phyloP scores from a whole-genome alignment of 1,140 invertebrate species.

The Drosophila bocqueti region DNA sequence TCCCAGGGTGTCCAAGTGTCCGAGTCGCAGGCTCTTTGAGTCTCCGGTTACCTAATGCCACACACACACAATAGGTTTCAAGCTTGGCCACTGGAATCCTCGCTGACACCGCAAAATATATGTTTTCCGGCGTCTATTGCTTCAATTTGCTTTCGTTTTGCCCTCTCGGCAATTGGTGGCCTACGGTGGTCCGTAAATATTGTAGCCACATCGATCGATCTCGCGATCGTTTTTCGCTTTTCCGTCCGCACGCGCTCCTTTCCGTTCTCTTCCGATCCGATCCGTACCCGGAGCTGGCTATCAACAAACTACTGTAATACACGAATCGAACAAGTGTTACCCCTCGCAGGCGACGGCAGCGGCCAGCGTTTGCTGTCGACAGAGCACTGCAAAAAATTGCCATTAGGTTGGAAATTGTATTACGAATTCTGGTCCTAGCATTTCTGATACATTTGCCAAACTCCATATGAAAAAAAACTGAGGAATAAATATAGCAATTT shows the following conservation, averaged over 20 bases:
- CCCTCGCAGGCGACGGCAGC: conserved; percentile 48
- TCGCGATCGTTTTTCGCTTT: conserved; percentile 41
- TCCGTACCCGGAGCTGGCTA: conserved; percentile 69
- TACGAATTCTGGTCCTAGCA: neutral
- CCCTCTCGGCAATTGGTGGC: conserved; percentile 24
- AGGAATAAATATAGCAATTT: no score
- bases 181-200: conserved; percentile 51
- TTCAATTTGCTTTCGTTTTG: conserved; percentile 29
- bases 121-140: conserved; percentile 28
- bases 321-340: conserved; percentile 81
- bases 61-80: conserved; percentile 16
- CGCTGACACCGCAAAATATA: conserved; percentile 22
- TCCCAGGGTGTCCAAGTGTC: conserved; percentile 1
- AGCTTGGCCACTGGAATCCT: conserved; percentile 25
- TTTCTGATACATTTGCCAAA: no score
- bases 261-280: conserved; percentile 11
- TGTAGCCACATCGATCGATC: conserved; percentile 61
- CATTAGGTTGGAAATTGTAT: neutral
- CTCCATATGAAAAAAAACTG: no score
- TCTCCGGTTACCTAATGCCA: conserved; percentile 71
- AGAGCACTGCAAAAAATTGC: conserved; percentile 13
- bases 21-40: neutral
- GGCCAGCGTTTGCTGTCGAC: conserved; percentile 15
- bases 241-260: conserved; percentile 9
- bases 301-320: conserved; percentile 83